Percentiles rank a stretch among this genome's conserved stretches.
These are phyloP conservation scores for Diploptera punctata DNA, from an alignment of 2,888 invertebrate species.

Conservation along the genomic window DNA sequence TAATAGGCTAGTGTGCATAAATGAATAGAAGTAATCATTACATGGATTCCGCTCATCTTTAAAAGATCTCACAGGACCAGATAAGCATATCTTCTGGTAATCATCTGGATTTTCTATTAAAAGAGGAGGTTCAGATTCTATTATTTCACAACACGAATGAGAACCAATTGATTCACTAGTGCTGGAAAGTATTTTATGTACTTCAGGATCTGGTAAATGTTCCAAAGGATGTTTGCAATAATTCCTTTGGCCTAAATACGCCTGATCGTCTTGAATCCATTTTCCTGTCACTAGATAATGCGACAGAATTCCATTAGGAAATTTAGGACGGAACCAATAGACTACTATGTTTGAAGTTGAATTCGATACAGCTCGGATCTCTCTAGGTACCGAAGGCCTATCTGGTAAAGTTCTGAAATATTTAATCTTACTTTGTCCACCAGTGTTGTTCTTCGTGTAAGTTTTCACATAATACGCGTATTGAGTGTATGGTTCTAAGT, in stretches of 20 bases:
- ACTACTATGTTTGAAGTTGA: constrained; percentile 50
- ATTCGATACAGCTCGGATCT: constrained; percentile 49
- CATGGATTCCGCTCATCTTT: constrained; percentile 20
- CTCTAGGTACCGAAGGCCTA: constrained; percentile 51
- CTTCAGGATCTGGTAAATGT: neutral
- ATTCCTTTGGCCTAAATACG: constrained; percentile 58
- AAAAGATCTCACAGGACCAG: neutral
- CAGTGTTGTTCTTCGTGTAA: constrained; percentile 56
- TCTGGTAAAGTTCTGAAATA: constrained; percentile 58
- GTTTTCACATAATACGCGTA: constrained; percentile 80
- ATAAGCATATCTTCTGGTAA: neutral
- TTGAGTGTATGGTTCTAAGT: constrained; percentile 68
- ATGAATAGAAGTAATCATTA: constrained; percentile 26
- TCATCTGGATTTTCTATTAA: constrained; percentile 12
- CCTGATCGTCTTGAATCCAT: constrained; percentile 49
- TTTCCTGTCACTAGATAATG: constrained; percentile 59
- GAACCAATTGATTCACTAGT: neutral
- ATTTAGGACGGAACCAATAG: constrained; percentile 65
- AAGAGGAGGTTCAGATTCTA: constrained; percentile 6
- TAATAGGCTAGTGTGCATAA: constrained; percentile 3
- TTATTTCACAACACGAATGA: constrained; percentile 10
- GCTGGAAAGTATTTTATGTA: neutral
- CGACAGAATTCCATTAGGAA: constrained; percentile 64
- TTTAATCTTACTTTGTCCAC: constrained; percentile 57
- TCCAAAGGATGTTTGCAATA: constrained; percentile 57